Base-by-base conservation (phyloP, 2,888 invertebrate genomes). In the Melikaiella ostensackeni region DNA sequence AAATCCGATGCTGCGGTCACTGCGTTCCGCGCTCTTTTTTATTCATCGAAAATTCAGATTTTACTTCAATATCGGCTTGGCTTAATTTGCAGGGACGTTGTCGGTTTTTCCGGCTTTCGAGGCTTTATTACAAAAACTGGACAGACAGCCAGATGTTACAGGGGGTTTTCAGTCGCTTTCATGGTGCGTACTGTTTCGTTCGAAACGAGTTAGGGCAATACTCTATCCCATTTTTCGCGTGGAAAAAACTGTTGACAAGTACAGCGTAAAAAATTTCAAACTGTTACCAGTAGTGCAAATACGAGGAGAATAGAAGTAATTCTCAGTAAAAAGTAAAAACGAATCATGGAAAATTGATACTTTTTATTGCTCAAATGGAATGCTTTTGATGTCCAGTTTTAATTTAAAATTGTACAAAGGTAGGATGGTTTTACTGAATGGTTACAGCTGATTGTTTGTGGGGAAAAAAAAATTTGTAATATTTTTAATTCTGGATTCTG, bases 71-170 rank as follows among this genome's bases (percentile, higher is more conserved):
- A 87, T 87, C 86, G 84, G 86, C 81, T 79, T 83, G 82, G 86
- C 86, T 85, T 87, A 87, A 88, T 86, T 84, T 84, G 85, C 86
- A 84, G 85, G 85, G 86, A 85, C 82, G 80, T 80, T 75, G 80
- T 79, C 61, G 81, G 80, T 86, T 87, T 88, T 87, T 87, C 84
- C 80, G 77, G 80, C 83, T 85, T 83, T 83, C 87, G 81, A 83
- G 84, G 86, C 88, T 89, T 89, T 90, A 90, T 90, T 90, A 87
- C 89, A 90, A 90, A 90, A 90, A 89, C 84, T 84, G 85, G 85
- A 85, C 85, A 87, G 86, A 87, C 88, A 85, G 89, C 89, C 89
- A 89, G 90, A 89, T 90, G 90, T 88, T 88, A 87, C 89, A 87
- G 85, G 84, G 83, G 82, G 77, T 85, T 86, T 88, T 87, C 76